Conservation (phyloP, 2,888 invertebrate genomes). For the Deilephila porcellus region DNA sequence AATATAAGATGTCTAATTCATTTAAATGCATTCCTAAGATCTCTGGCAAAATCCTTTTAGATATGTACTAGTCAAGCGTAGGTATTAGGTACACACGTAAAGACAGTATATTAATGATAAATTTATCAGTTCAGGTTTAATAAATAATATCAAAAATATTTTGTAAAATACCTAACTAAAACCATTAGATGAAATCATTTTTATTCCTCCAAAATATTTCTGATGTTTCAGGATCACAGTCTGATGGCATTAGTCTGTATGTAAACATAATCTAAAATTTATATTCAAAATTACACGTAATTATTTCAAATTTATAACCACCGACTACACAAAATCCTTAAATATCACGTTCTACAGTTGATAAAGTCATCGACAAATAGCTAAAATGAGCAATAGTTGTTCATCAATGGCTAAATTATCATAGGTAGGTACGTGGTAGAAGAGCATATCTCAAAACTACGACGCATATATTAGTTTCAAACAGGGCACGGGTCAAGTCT, state of each 20-base stretch:
- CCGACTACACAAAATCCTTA: background rate
- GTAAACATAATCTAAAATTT: too few relatives aligned
- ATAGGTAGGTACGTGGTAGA: conserved; percentile 5
- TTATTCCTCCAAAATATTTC: too few relatives aligned
- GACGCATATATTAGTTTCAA: conserved; percentile 36
- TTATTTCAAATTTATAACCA: background rate
- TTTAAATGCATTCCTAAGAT: background rate
- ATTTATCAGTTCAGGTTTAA: too few relatives aligned
- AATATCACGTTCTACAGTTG: background rate
- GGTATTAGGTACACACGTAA: too few relatives aligned
- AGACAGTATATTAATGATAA: too few relatives aligned
- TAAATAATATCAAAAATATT: too few relatives aligned
- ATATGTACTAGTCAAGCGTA: too few relatives aligned
- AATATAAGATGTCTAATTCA: too few relatives aligned
- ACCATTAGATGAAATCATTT: too few relatives aligned
- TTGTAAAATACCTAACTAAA: too few relatives aligned
- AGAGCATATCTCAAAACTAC: conserved; percentile 20
- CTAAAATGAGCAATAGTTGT: background rate
- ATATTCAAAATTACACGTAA: background rate
- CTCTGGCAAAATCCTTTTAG: background rate
- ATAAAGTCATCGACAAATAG: conserved; percentile 21
- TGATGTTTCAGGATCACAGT: too few relatives aligned
- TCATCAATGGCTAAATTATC: conserved; percentile 17
- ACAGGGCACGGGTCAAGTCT: conserved; percentile 61
- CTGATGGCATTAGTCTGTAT: too few relatives aligned